Percentiles rank a stretch among this genome's conserved stretches.
Conservation (phyloP, 1,140 invertebrate genomes). For the Papilio polytes region DNA sequence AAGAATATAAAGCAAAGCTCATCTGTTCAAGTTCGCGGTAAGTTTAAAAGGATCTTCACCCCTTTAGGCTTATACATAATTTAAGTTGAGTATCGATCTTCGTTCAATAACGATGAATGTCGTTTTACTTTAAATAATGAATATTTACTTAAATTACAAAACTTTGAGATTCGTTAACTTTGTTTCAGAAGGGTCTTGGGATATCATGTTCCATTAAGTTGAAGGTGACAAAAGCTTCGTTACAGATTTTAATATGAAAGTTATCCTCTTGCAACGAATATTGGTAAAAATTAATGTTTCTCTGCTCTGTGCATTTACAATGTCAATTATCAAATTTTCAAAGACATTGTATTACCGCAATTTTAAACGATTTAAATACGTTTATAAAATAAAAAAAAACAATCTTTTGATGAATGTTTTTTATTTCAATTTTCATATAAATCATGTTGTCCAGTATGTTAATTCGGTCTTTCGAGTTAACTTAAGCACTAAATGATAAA, state of each 20-base stretch:
- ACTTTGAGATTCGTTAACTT: slow-evolving; percentile 38
- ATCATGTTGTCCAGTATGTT: background rate
- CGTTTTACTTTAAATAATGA: slow-evolving; percentile 41
- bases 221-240: background rate
- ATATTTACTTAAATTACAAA: slow-evolving; percentile 48
- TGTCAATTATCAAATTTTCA: too few species aligned
- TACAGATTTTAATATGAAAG: background rate
- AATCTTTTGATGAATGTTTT: too few species aligned
- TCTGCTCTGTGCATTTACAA: too few species aligned
- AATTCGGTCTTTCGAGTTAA: background rate
- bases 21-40: slow-evolving; percentile 37
- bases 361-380: too few species aligned
- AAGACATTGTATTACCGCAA: too few species aligned
- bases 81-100: slow-evolving; percentile 50
- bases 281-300: background rate
- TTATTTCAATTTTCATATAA: background rate
- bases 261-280: background rate
- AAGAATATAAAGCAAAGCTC: slow-evolving; percentile 42
- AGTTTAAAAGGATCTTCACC: slow-evolving; percentile 48
- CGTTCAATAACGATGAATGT: slow-evolving; percentile 37
- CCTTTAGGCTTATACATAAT: slow-evolving; percentile 49
- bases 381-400: too few species aligned
- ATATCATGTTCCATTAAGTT: slow-evolving; percentile 3
- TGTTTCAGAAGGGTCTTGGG: slow-evolving; percentile 19
- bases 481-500: background rate